A percentile compares a stretch with the other conserved stretches of the same genome.
Evolutionary conservation across 30 jellyfish, hydroid and myxozoan species (phyloP).

Genomic region (Haliclystus octoradiatus): DNA sequence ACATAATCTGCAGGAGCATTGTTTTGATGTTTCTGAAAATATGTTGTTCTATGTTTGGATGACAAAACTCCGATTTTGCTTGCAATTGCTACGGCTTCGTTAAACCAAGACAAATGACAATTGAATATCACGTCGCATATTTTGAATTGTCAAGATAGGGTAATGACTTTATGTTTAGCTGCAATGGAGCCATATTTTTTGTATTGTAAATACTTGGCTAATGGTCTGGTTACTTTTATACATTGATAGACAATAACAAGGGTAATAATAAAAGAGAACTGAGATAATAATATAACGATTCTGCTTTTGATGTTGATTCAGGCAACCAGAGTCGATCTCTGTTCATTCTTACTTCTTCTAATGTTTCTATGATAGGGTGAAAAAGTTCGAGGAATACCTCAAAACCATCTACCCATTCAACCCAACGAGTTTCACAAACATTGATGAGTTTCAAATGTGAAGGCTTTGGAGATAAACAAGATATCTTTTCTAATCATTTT

Average conservation of each 20-base stretch:
- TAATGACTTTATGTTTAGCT: background rate
- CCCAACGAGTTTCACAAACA: slow-evolving; percentile 38
- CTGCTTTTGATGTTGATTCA: slow-evolving; percentile 3
- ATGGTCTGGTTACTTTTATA: slow-evolving; percentile 2
- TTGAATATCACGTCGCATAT: slow-evolving; percentile 5
- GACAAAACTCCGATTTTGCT: background rate
- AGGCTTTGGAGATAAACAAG: slow-evolving; percentile 4
- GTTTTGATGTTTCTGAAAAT: background rate
- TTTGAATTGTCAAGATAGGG: slow-evolving; percentile 10
- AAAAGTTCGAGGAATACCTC: slow-evolving; percentile 7
- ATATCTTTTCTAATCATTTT: background rate
- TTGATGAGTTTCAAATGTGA: slow-evolving; percentile 6
- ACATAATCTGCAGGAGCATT: slow-evolving; percentile 4
- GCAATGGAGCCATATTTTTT: background rate
- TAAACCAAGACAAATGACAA: slow-evolving; percentile 3
- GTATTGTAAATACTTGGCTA: slow-evolving; percentile 23
- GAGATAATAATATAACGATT: slow-evolving; percentile 4
- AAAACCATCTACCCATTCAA: slow-evolving; percentile 29
- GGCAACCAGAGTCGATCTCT: slow-evolving; percentile 12
- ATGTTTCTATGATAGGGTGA: slow-evolving; percentile 4
- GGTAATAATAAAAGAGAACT: background rate
- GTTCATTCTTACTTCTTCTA: slow-evolving; percentile 7
- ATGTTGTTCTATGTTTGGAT: background rate
- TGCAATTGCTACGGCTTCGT: background rate
- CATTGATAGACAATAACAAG: slow-evolving; percentile 3